These are phyloP conservation scores for Lepidocolaptes lacrymiger DNA, from an alignment of 2,797 vertebrate genomes.

Conservation along the genomic window DNA sequence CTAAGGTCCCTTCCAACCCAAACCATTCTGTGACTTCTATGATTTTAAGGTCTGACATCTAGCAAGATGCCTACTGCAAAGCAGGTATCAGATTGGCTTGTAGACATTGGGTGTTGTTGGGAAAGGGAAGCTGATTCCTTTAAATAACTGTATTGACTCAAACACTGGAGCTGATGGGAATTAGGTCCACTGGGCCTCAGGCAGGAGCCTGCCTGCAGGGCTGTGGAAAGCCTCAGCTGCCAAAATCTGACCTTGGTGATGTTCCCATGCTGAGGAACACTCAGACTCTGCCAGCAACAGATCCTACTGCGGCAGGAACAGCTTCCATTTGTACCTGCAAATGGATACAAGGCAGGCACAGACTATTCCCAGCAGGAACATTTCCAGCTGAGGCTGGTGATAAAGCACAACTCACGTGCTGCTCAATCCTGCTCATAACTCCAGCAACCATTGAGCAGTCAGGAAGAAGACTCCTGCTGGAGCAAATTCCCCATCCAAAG, in stretches of 20 bases:
- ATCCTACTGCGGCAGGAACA: fast-evolving
- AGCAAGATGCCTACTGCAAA: background rate
- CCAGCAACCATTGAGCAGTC: background rate
- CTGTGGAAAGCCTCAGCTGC: background rate
- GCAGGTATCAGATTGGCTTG: background rate
- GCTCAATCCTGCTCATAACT: background rate
- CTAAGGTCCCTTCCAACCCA: background rate
- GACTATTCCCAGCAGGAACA: background rate
- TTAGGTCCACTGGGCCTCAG: fast-evolving
- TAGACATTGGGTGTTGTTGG: fast-evolving
- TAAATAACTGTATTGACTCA: background rate
- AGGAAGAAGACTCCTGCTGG: background rate
- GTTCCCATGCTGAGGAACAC: background rate
- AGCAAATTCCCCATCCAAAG: background rate
- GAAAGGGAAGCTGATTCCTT: background rate
- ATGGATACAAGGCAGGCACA: background rate
- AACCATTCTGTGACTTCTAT: background rate
- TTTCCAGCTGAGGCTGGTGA: background rate
- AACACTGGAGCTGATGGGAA: background rate
- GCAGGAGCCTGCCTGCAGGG: background rate
- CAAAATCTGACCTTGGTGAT: background rate
- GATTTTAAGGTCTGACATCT: background rate
- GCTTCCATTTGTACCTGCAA: background rate
- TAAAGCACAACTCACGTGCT: background rate
- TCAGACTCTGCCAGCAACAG: background rate